Evolutionary conservation across 2,113 vertebrate species (phyloP), one percentile per base, ranked within the genome.

Genomic region (Serilophus lunatus): DNA sequence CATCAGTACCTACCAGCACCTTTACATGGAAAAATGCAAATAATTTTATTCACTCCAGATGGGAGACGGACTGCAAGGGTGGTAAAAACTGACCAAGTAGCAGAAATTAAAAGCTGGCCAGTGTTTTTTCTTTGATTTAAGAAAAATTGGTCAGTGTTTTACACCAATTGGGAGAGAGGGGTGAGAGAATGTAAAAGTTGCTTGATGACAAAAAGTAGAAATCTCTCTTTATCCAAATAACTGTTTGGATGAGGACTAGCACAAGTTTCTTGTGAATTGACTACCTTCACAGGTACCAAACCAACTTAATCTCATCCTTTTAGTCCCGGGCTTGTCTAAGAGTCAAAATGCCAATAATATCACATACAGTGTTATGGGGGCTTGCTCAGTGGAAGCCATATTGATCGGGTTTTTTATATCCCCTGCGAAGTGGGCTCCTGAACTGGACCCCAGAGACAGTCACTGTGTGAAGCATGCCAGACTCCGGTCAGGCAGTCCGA

Each of bases 201-300:
- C 59, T 71, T 5, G 1, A 16, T 51, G 65, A 66, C 40, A 75
- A 60, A n/a, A 74, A 82, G 12, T 42, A 13, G 49, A 59, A 77
- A 47, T 31, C 38, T 78, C n/a, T 45, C 33, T 86, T 78, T 12
- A 70, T 36, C 36, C 20, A 78, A 82, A 47, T 74, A 51, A 51
- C 47, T 74, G 18, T 47, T 54, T 66, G 36, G 29, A 33, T 66
- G 65, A 82, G 28, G 24, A 19, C 35, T 64, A 47, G 31, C 47
- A 59, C 10, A 82, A 56, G 17, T 59, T 83, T 42, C 63, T 88
- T 0, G 0, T 56, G 15, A 70, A n/a, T 1, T 83, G 31, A 25
- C 18, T 47, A 1, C 45, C 65, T 79, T 95, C 33, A 86, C 64
- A 88, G 33, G 5, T 61, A 70, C 38, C 44, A 59, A 19, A 72